Percentiles rank a stretch among this genome's conserved stretches.
Conservation (phyloP, 2,888 invertebrate species). For the Meandrusa payeni region DNA sequence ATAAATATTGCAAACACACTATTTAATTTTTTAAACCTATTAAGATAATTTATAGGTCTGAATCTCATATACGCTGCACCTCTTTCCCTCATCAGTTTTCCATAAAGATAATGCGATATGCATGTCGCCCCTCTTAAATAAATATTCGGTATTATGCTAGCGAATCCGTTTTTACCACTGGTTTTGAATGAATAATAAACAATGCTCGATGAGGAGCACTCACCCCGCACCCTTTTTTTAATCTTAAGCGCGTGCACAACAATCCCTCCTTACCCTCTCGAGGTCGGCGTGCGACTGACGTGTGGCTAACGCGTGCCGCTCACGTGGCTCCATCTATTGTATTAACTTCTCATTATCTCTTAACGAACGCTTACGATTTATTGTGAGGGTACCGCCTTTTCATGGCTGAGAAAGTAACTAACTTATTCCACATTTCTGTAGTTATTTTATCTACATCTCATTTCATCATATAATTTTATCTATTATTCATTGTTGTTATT, state of each 20-base stretch:
- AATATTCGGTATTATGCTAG: too few relatives aligned
- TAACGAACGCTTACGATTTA: conserved; percentile 25
- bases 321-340: conserved; percentile 63
- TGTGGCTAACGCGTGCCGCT: conserved; percentile 50
- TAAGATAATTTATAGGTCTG: too few relatives aligned
- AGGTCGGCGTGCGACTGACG: conserved; percentile 52
- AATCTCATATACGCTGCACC: too few relatives aligned
- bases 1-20: too few relatives aligned
- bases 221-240: conserved; percentile 38
- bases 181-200: conserved; percentile 7
- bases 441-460: too few relatives aligned
- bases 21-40: too few relatives aligned
- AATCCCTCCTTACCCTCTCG: conserved; percentile 49
- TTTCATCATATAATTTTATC: too few relatives aligned
- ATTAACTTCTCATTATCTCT: conserved; percentile 49
- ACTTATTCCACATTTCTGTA: neutral
- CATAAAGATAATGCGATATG: too few relatives aligned
- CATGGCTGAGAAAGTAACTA: conserved; percentile 5
- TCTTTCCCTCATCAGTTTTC: too few relatives aligned
- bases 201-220: conserved; percentile 31
- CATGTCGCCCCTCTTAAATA: too few relatives aligned
- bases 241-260: conserved; percentile 41
- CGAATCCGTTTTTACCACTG: too few relatives aligned
- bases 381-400: conserved; percentile 15
- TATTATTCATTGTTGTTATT: too few relatives aligned